Evolutionary conservation across 2,797 vertebrate species (phyloP).

Genomic region (Hapalemur alaotrensis): DNA sequence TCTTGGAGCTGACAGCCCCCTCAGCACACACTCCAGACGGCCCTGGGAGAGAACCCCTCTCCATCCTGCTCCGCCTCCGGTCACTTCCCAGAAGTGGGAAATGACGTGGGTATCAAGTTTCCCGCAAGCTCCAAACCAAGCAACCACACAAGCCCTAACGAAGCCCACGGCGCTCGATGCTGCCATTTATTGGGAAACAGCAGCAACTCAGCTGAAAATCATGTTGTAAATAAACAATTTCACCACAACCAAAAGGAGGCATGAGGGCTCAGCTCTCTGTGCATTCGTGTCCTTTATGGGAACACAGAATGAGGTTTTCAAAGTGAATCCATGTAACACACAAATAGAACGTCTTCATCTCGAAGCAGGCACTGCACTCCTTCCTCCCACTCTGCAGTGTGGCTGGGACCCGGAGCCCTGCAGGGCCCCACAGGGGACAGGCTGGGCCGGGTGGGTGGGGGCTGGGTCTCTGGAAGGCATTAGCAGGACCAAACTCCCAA

Average conservation of each 20-base stretch:
- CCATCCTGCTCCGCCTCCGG: background rate
- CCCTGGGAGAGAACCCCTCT: background rate
- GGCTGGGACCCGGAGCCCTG: too few relatives aligned
- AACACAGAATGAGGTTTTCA: conserved; percentile 75
- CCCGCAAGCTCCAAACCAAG: background rate
- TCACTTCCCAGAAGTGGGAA: conserved; percentile 5
- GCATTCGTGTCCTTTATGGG: conserved; percentile 60
- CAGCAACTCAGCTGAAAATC: conserved; percentile 69
- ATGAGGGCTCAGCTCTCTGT: conserved; percentile 66
- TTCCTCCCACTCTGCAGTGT: too few relatives aligned
- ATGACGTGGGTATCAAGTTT: background rate
- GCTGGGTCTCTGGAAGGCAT: background rate
- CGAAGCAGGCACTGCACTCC: background rate
- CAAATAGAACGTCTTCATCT: conserved; percentile 27
- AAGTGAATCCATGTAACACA: conserved; percentile 64
- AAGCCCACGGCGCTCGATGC: background rate
- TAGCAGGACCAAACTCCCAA: conserved; percentile 68
- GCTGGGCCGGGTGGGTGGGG: background rate
- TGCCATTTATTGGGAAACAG: conserved; percentile 66
- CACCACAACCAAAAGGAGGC: conserved; percentile 57
- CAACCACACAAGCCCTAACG: background rate
- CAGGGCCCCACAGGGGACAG: background rate
- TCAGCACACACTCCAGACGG: conserved; percentile 57
- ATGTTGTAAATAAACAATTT: conserved; percentile 48
- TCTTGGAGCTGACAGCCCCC: conserved; percentile 47